phyloP scores from a whole-genome alignment of 2,113 vertebrate species.

The Bubo bubo region DNA sequence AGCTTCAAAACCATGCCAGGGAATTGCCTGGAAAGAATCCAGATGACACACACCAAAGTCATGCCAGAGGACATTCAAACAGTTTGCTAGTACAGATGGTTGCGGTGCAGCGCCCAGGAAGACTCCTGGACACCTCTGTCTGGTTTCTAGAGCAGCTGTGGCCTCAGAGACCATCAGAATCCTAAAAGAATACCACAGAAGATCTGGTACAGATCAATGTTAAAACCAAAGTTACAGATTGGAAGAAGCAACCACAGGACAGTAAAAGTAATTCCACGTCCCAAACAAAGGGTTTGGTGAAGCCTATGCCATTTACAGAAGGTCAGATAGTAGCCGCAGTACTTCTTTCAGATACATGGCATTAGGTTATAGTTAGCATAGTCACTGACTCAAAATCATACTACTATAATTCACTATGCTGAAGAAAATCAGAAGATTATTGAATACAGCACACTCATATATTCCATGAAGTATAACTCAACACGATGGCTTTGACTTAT shows the following conservation, averaged over 20 bases:
- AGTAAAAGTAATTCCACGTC: background rate
- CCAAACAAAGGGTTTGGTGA: background rate
- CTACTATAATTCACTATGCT: background rate
- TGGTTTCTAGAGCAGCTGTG: background rate
- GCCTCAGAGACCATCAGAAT: background rate
- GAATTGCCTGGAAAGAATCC: background rate
- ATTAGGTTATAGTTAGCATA: background rate
- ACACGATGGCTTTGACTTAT: background rate
- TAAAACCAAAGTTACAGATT: background rate
- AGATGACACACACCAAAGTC: background rate
- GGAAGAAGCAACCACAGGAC: background rate
- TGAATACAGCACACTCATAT: background rate
- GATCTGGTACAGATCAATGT: background rate
- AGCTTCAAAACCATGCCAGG: background rate
- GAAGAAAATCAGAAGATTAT: background rate
- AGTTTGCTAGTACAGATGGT: background rate
- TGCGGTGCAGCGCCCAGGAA: background rate
- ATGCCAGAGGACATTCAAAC: background rate
- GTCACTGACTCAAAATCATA: background rate
- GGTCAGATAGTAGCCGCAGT: background rate
- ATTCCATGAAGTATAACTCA: background rate
- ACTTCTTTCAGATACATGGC: background rate
- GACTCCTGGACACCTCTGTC: background rate
- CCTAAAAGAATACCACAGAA: background rate
- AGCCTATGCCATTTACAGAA: background rate